Conservation (phyloP, 2,113 vertebrate species). For the Ageneiosus marmoratus region DNA sequence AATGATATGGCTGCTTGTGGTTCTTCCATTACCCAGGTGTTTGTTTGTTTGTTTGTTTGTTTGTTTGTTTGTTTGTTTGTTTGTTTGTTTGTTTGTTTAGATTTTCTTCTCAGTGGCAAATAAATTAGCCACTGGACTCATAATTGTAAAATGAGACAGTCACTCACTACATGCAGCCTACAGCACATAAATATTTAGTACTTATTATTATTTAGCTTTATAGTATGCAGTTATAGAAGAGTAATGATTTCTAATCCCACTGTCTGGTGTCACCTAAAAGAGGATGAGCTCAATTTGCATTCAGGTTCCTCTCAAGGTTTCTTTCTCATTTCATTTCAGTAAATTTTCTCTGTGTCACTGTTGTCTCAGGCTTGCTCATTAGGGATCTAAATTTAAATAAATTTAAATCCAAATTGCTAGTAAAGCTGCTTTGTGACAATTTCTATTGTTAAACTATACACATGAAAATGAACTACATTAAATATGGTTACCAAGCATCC, state of each 20-base stretch:
- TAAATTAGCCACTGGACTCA: neutral
- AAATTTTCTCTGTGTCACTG: neutral
- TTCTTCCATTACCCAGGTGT: neutral
- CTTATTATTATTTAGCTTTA: neutral
- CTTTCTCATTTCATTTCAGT: neutral
- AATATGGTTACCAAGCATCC: neutral
- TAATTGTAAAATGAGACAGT: neutral
- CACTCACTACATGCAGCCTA: neutral
- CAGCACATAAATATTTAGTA: neutral
- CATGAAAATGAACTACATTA: neutral
- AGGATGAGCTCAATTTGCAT: neutral
- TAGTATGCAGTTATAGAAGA: neutral
- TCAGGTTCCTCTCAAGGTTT: neutral
- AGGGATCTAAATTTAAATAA: neutral
- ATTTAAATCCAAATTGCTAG: neutral
- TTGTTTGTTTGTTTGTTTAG: neutral
- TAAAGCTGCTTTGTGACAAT: neutral
- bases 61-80: neutral
- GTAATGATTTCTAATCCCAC: neutral
- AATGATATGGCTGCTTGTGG: neutral
- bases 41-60: neutral
- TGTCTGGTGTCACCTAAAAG: neutral
- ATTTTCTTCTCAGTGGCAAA: neutral
- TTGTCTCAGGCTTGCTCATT: neutral
- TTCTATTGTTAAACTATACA: neutral